Percentiles rank a stretch among this genome's conserved stretches.
Conservation (phyloP, 53 echinoderm and acorn worm genomes). For the Paracentrotus lividus region DNA sequence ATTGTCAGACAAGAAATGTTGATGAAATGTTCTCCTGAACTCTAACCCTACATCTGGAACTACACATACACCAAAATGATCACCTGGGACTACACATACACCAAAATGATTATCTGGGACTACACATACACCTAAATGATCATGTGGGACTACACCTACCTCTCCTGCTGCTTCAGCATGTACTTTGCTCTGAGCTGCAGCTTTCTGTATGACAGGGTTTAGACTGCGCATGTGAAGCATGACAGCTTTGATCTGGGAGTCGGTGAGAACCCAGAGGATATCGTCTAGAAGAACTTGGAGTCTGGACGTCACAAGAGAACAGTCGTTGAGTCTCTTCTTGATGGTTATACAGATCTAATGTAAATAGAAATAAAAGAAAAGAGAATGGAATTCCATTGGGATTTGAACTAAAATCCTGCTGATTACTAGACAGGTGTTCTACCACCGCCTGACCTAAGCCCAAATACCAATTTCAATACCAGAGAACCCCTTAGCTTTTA, state of each 20-base stretch:
- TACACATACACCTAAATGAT: background rate
- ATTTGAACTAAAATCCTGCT: too few relatives aligned
- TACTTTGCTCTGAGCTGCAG: slow-evolving; percentile 90
- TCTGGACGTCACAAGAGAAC: slow-evolving; percentile 90
- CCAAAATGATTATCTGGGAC: background rate
- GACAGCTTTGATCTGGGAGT: slow-evolving; percentile 96
- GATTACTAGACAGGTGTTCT: too few relatives aligned
- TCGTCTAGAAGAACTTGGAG: slow-evolving; percentile 92
- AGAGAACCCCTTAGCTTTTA: too few relatives aligned
- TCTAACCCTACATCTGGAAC: too few relatives aligned
- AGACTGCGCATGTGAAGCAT: slow-evolving; percentile 91
- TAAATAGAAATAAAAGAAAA: slow-evolving; percentile 54
- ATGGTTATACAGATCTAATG: slow-evolving; percentile 87
- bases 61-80: too few relatives aligned
- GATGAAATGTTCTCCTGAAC: too few relatives aligned
- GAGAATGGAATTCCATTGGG: too few relatives aligned
- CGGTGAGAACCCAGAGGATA: slow-evolving; percentile 94
- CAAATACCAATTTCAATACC: too few relatives aligned
- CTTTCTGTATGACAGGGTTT: slow-evolving; percentile 92
- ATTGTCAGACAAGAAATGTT: too few relatives aligned
- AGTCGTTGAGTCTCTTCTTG: slow-evolving; percentile 91
- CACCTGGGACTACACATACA: too few relatives aligned
- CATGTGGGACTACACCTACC: slow-evolving; percentile 58
- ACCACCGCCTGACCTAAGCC: too few relatives aligned
- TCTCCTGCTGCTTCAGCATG: slow-evolving; percentile 88